Evolutionary conservation across 1,140 invertebrate genomes (phyloP).

Genomic region (Probaryconus sp.): DNA sequence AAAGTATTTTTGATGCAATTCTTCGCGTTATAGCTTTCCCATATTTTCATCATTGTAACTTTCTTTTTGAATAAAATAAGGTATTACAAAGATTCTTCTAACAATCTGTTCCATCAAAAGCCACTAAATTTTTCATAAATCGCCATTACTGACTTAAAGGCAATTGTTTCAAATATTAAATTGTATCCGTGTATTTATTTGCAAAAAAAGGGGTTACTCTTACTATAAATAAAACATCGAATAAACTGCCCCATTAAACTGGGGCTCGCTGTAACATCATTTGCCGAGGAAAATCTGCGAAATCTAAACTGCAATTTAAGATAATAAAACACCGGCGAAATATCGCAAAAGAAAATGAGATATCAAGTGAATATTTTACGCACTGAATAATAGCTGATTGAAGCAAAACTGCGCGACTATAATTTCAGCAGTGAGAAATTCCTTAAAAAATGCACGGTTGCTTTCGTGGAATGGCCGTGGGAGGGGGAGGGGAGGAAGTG

Average conservation of each 20-base stretch:
- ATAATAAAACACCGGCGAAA: slow-evolving; percentile 26
- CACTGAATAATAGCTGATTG: slow-evolving; percentile 24
- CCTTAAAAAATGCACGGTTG: neutral
- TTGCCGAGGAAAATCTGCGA: slow-evolving; percentile 23
- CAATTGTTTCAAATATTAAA: too few relatives aligned
- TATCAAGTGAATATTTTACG: slow-evolving; percentile 16
- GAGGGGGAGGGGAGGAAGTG: too few relatives aligned
- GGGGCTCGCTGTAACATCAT: slow-evolving; percentile 20
- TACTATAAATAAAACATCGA: too few relatives aligned
- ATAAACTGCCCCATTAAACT: slow-evolving; percentile 27
- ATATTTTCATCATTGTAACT: too few relatives aligned
- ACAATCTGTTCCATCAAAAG: too few relatives aligned
- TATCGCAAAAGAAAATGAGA: slow-evolving; percentile 12
- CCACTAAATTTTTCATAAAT: too few relatives aligned
- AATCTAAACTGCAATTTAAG: neutral
- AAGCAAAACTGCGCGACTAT: neutral
- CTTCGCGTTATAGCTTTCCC: too few relatives aligned
- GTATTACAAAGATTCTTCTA: too few relatives aligned
- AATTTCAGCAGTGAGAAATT: neutral
- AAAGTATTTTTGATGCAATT: too few relatives aligned
- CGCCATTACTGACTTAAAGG: too few relatives aligned
- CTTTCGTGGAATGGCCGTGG: too few relatives aligned
- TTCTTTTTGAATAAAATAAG: too few relatives aligned
- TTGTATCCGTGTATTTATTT: slow-evolving; percentile 21
- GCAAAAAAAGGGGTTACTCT: slow-evolving; percentile 20